Base-by-base conservation (phyloP, 2,113 vertebrate genomes). In the Picathartes gymnocephalus region DNA sequence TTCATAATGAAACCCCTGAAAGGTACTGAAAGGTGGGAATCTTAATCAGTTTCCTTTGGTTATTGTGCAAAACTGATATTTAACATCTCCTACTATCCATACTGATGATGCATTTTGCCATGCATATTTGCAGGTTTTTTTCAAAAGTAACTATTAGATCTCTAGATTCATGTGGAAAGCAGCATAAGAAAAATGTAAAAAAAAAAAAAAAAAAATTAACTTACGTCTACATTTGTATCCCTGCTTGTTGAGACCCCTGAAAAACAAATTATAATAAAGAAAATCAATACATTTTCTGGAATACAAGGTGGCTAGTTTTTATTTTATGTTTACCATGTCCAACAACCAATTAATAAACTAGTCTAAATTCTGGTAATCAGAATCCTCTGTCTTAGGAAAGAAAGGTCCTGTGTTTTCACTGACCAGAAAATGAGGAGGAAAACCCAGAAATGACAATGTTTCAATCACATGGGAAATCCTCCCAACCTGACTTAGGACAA, bases 211-310 rank as follows among this genome's bases (percentile, higher is more conserved):
- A 45, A 24, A 80, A 84, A 66, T 33, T 13, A 45, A 99, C 99
- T 99, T 98, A 99, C 99, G 99, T 96, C 99, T 99, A 98, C 99
- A 99, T 97, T 99, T 99, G 96, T 99, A 99, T 92, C 99, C 99
- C 97, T 99, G 99, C 93, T 99, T 99, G 98, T 99, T 99, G 95
- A 99, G 99, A 39, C 99, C 99, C 99, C 99, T 99, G 97, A 95
- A 96, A 93, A 96, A 70, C 94, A 96, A 97, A 53, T 6, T 3
- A 61, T n/a, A 33, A 74, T 85, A 58, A 50, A 57, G n/a, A 14
- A 92, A 71, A 86, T 92, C 1, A 24, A 18, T 7, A 28, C 1
- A 3, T 45, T 57, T 85, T n/a, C 39, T 87, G 42, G 27, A 86
- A 78, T 53, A 56, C 72, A 69, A 90, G 27, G 5, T 24, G 7